Evolutionary conservation across 2,797 vertebrate species (phyloP).

Genomic region (Botia kubotai): DNA sequence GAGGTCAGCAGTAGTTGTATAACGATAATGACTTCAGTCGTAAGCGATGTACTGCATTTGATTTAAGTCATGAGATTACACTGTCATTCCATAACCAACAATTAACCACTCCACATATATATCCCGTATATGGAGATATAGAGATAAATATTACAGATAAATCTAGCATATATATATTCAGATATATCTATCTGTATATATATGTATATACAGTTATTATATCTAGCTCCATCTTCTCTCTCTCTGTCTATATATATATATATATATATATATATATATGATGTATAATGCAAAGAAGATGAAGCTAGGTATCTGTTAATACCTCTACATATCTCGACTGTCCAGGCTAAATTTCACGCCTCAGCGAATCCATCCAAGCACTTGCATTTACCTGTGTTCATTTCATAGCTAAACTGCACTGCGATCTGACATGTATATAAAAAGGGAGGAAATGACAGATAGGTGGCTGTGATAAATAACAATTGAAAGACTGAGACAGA

Average conservation of each 20-base stretch:
- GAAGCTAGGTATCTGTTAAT: constrained; percentile 31
- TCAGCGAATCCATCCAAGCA: constrained; percentile 28
- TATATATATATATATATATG: constrained; percentile 4
- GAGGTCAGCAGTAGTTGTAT: not conserved
- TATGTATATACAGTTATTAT: too few species aligned
- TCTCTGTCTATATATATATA: constrained; percentile 28
- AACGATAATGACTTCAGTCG: not conserved
- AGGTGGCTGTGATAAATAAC: not conserved
- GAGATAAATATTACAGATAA: too few species aligned
- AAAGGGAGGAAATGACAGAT: not conserved
- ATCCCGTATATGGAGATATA: too few species aligned
- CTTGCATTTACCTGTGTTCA: constrained; percentile 21
- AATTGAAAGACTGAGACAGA: not conserved
- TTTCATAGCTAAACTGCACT: constrained; percentile 31
- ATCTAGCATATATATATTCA: too few species aligned
- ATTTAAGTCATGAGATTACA: not conserved
- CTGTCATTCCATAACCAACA: too few species aligned
- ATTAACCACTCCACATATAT: too few species aligned
- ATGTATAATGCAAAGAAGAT: not conserved
- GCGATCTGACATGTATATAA: constrained; percentile 10
- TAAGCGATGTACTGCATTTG: not conserved
- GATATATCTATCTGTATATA: too few species aligned
- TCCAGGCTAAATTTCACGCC: constrained; percentile 42
- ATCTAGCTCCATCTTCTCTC: too few species aligned
- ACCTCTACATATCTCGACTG: constrained; percentile 19